Evolutionary conservation across 1,140 invertebrate genomes (phyloP), one percentile per base, ranked within the genome.

Genomic region (Lepeophtheirus salmonis): DNA sequence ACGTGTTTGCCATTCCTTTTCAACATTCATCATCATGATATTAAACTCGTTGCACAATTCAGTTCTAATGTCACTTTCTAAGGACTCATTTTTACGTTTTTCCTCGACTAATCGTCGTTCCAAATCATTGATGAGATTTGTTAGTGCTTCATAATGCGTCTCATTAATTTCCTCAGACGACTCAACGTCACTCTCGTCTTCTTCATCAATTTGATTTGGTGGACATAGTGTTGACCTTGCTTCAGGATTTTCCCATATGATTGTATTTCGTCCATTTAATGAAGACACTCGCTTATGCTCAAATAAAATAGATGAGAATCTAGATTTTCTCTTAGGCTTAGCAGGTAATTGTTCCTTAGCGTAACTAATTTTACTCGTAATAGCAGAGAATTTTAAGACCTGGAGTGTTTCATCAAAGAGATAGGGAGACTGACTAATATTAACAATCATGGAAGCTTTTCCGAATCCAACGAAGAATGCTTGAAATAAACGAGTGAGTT

Each of bases 311-410:
- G 30, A 41, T 60, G 25, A 60, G 54, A 60, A 50, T 48, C 50
- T 17, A 6, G 51, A 63, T 13, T 64, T 66, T 65, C 67, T 71
- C 69, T 70, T 70, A 56, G 67, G 64, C 16, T 50, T 50, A 17
- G 3, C 70, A 2, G 55, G 55, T 23, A 24, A n/a, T 14, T 16
- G 14, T 14, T 14, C 13, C 13, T 14, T 17, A 3, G 21, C 3
- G 3, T 23, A 16, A 23, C 16, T 57, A 3, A 61, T 25, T 53
- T 61, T 61, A 48, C 17, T 55, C 13, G 59, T 48, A 16, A 61
- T 61, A 20, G 59, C 50, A 10, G 59, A 17, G 24, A 61, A 61
- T 16, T 61, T 61, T 16, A 61, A 16, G 13, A 55, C 59, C 13
- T 61, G 59, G 16, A 61, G 18, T 18, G 59, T 55, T 52, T 61